Base-by-base conservation (phyloP, 2,113 vertebrate genomes). In the Brachyistius frenatus region DNA sequence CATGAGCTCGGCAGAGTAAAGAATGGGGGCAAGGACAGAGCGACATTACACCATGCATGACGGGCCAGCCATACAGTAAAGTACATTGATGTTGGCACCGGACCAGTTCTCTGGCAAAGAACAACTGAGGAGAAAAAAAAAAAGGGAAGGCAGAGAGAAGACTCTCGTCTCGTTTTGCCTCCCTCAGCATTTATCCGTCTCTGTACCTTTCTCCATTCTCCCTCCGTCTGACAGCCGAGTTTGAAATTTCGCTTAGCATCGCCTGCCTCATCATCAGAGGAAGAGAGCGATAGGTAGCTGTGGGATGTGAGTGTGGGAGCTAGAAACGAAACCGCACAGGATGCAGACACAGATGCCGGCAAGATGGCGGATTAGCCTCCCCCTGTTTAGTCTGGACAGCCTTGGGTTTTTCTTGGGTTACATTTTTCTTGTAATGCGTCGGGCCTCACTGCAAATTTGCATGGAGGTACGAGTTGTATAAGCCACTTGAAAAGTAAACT, bases 21-120 rank as follows among this genome's bases (percentile, higher is more conserved):
- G 61, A 81, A 84, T 32, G 37, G 75, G 81, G 79, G 85, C 80
- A 91, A 92, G 90, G 89, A 86, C 84, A 30, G 74, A 79, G 85
- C 50, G 87, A 78, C 85, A 63, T 90, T 87, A 82, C 35, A 68
- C 71, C 79, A 83, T 10, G 89, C 79, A 55, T 80, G 85, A 74
- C 30, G 70, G 86, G 77, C 83, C 83, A 56, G 75, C 80, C 73
- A 7, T 64, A 78, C 56, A 47, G 76, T 72, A 86, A 71, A 91
- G 89, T 81, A 86, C 85, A 88, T 82, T 66, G 79, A 84, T 80
- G 87, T 75, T 93, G 90, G 88, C 88, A 79, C 54, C 79, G 61
- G 68, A 81, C 86, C 86, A 89, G 80, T 9, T 60, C 57, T 50
- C 56, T 30, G 44, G 46, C 49, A 62, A 66, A 72, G 81, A 73